Base-by-base conservation (phyloP, 2,113 vertebrate genomes). In the Peromyscus californicus region DNA sequence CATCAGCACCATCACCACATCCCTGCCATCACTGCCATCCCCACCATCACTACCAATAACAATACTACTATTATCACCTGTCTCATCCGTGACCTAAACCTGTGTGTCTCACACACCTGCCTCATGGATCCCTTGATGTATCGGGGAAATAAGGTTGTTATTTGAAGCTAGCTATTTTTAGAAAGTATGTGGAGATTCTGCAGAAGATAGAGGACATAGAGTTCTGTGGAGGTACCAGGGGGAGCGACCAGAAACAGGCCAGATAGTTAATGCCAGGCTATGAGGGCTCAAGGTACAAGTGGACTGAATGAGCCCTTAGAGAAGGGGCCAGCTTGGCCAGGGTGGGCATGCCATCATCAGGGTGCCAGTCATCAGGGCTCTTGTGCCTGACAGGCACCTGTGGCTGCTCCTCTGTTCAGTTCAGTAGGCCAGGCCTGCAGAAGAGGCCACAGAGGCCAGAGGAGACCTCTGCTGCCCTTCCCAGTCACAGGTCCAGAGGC, bases 161-260 rank as follows among this genome's bases (percentile, higher is more conserved):
- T 67, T 1, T 42, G 84, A 86, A 72, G 42, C 80, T 0, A 22
- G 45, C 24, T 42, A 12, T 57, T 78, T 92, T 15, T 29, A 57
- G 91, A 36, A 92, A 67, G 69, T 19, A 39, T 36, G 11, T 70
- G 63, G 31, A 51, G 9, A 13, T 63, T 72, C 51, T 1, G 63
- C 29, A 31, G 48, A 90, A 22, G 12, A 29, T 0, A 48, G 70
- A 54, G 51, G 21, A 61, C 22, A 21, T 42, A 59, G 29, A 31
- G 15, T 13, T 42, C 48, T 74, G 5, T 3, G 63, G 61, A 54
- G 76, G n/a, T 22, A 42, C 63, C 3, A 6, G 59, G 78, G 39
- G 89, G 65, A 93, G 42, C 93, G 86, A 91, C 82, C 45, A 54
- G 95, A 84, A 93, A 51, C 90, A 94, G 59, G 78, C 16, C 31